phyloP scores from a whole-genome alignment of 2,888 invertebrate species.

The Euphydryas editha region DNA sequence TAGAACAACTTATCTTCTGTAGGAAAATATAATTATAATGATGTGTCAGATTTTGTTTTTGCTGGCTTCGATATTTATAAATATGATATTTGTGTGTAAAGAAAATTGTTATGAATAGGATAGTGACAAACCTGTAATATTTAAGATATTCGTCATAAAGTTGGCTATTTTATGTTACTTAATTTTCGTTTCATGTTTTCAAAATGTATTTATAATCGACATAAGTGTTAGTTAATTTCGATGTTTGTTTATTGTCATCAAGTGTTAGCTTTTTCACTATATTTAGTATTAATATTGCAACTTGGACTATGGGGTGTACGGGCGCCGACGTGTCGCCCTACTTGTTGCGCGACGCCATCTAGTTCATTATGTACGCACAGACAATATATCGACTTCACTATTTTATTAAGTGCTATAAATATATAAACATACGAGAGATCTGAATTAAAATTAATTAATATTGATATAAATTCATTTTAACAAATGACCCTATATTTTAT shows the following conservation, averaged over 20 bases:
- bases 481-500: not conserved
- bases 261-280: not conserved
- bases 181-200: too few relatives aligned
- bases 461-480: too few relatives aligned
- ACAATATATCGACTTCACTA: conserved; percentile 50
- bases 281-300: conserved; percentile 16
- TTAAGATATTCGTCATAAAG: too few relatives aligned
- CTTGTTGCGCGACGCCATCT: conserved; percentile 67
- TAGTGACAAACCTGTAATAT: too few relatives aligned
- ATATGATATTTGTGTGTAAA: too few relatives aligned
- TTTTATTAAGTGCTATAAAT: conserved; percentile 7
- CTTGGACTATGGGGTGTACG: conserved; percentile 28
- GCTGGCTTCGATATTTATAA: not conserved
- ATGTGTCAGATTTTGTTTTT: too few relatives aligned
- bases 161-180: too few relatives aligned
- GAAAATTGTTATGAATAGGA: too few relatives aligned
- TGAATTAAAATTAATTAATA: not conserved
- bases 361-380: conserved; percentile 59
- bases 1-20: too few relatives aligned
- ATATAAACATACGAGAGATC: not conserved
- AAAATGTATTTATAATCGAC: too few relatives aligned
- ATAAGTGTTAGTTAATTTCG: not conserved
- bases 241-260: not conserved
- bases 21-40: too few relatives aligned
- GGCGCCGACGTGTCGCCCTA: conserved; percentile 74